A percentile compares a stretch with the other conserved stretches of the same genome.
These are phyloP conservation scores for Limosa lapponica DNA, from an alignment of 2,797 vertebrate species.

Conservation along the genomic window DNA sequence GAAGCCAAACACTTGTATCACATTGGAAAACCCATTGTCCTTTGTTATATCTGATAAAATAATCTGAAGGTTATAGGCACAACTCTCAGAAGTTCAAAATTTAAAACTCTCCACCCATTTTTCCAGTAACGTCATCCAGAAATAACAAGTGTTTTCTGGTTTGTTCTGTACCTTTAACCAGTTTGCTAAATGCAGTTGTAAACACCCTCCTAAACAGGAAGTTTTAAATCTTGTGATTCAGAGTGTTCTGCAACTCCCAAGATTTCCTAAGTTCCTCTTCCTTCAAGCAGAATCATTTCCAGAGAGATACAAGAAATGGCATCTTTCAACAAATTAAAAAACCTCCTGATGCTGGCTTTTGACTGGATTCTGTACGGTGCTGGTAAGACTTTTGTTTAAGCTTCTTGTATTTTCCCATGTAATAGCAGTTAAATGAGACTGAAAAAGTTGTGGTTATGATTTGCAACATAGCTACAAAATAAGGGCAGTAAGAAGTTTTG, in stretches of 20 bases:
- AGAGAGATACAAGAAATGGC: conserved; percentile 63
- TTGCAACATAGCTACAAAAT: not conserved
- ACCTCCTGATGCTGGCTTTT: not conserved
- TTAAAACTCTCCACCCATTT: not conserved
- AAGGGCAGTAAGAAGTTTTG: not conserved
- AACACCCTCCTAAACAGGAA: conserved; percentile 57
- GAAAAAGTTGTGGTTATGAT: not conserved
- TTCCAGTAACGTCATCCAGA: not conserved
- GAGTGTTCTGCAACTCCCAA: not conserved
- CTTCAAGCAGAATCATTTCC: conserved; percentile 23
- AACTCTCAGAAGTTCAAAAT: not conserved
- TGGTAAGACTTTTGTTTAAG: conserved; percentile 67
- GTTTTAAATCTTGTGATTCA: conserved; percentile 28
- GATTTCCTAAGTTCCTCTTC: conserved; percentile 73
- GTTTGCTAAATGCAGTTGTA: not conserved
- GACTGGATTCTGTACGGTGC: conserved; percentile 46
- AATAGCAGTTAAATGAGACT: not conserved
- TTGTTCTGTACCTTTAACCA: conserved; percentile 29
- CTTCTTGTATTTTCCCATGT: not conserved
- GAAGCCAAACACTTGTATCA: not conserved
- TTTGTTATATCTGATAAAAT: not conserved
- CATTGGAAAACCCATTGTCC: not conserved
- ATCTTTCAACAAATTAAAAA: not conserved
- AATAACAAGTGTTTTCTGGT: not conserved
- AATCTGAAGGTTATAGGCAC: not conserved